Base-by-base conservation (phyloP, 1,140 invertebrate genomes). In the Drosophila ananassae region DNA sequence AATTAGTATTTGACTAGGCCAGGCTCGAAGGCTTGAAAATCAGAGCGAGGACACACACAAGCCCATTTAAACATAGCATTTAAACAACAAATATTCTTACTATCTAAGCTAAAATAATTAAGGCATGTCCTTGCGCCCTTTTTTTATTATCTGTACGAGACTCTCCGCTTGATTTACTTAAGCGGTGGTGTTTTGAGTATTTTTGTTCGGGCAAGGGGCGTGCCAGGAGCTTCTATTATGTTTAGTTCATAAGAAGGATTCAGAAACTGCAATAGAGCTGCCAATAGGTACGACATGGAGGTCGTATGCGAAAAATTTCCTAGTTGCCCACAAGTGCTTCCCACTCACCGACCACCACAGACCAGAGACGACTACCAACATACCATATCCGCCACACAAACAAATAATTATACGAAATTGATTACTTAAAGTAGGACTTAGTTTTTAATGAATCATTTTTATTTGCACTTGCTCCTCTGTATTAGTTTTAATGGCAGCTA, bases 401-500 rank as follows among this genome's bases (percentile, higher is more conserved):
- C 34, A 63, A 74, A 64, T 64, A 79, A 68, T 64, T 84, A 84
- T 79, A 71, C 53, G 66, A 73, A 80, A 73, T 44, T 32, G 47
- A 77, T 84, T 84, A 85, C 80, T 85, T 80, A 80, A 84, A 85
- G 77, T 85, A 80, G 81, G 58, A 64, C 34, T 59, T 85, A 84
- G 81, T 85, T 84, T 24, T 73, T 64, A 73, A 75, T 84, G 80
- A 63, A 17, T 17, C 17, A 17, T 17, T 83, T 83, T 57, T 76
- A 21, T 56, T 30, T 60, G 64, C 71, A 73, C 66, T 17, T 17
- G 17, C 17, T 17, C 62, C 59, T 58, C 56, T 81, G 67, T 48
- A 79, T 53, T 75, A 68, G 60, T 77, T 69, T 53, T 17, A 8
- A 51, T 68, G 81, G 71, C 47, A 64, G 48, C 61, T 63, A 77